Conservation (phyloP, 2,113 vertebrate genomes). For the Tautogolabrus adspersus region DNA sequence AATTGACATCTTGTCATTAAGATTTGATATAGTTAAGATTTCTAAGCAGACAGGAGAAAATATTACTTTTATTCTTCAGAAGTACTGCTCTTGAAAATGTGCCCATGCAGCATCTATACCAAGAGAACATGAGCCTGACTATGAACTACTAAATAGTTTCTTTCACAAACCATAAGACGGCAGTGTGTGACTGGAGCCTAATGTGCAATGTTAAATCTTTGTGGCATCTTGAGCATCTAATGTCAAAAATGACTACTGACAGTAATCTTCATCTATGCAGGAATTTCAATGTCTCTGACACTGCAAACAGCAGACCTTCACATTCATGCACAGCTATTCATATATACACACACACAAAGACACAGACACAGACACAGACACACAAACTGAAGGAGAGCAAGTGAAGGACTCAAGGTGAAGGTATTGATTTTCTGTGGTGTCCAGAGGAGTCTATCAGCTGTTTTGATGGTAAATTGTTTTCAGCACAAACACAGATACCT, state of each 20-base stretch:
- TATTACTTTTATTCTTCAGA: neutral
- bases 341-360: constrained; percentile 1
- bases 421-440: constrained; percentile 47
- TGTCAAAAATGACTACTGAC: constrained; percentile 42
- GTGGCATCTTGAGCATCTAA: constrained; percentile 14
- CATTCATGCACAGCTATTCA: neutral
- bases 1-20: neutral
- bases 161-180: constrained; percentile 16
- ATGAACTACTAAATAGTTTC: constrained; percentile 3
- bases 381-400: constrained; percentile 13
- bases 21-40: neutral
- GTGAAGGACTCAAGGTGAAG: constrained; percentile 18
- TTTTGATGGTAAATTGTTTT: constrained; percentile 33
- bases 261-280: constrained; percentile 19
- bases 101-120: too few relatives aligned
- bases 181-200: constrained; percentile 6
- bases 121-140: neutral
- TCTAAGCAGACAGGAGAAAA: neutral
- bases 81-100: constrained; percentile 4
- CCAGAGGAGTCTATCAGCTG: constrained; percentile 32
- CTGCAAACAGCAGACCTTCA: neutral
- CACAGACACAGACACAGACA: neutral
- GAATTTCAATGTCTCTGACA: constrained; percentile 33
- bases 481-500: constrained; percentile 22
- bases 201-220: constrained; percentile 2